Base-by-base conservation (phyloP, 1,140 invertebrate genomes). In the Pogonus chalceus region DNA sequence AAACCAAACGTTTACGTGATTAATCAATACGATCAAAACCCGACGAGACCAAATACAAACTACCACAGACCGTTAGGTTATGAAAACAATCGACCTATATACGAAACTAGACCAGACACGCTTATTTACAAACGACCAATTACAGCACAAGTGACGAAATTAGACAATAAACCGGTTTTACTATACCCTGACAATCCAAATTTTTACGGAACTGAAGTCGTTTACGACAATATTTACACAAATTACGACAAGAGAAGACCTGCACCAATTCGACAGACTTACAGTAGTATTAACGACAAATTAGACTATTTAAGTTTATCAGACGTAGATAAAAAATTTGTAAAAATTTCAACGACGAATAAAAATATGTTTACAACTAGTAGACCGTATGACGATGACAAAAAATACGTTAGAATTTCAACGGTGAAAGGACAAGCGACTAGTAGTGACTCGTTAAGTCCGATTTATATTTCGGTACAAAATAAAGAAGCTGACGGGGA, bases 261-360 rank as follows among this genome's bases (percentile, higher is more conserved):
- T 69, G 69, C 51, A 71, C 51, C 56, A 55, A 50, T 48, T 51
- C n/a, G 53, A 50, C 56, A 49, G 21, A 58, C 56, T 4, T 52
- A 55, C 35, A 47, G 51, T 52, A 58, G 51, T 24, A 56, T 49
- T 35, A 67, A 76, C 55, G 75, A 76, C 52, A 77, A 76, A 72
- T 63, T 78, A 23, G 74, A 77, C 65, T 78, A 77, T 68, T 72
- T 65, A 60, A 70, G 69, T 52, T n/a, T n/a, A n/a, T n/a, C n/a
- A n/a, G n/a, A n/a, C n/a, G n/a, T n/a, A n/a, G 70, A 63, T 71
- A 59, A 48, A 60, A 66, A 69, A 64, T 67, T 43, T 69, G 64
- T 37, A 65, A 62, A 23, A 64, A 71, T 58, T 31, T 62, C 56
- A 59, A 66, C 54, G 54, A 55, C 21, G 24, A 22, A 16, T 60